A percentile compares a stretch with the other conserved stretches of the same genome.
phyloP scores from a whole-genome alignment of 2,888 invertebrate genomes.

The Eristalis intricaria region DNA sequence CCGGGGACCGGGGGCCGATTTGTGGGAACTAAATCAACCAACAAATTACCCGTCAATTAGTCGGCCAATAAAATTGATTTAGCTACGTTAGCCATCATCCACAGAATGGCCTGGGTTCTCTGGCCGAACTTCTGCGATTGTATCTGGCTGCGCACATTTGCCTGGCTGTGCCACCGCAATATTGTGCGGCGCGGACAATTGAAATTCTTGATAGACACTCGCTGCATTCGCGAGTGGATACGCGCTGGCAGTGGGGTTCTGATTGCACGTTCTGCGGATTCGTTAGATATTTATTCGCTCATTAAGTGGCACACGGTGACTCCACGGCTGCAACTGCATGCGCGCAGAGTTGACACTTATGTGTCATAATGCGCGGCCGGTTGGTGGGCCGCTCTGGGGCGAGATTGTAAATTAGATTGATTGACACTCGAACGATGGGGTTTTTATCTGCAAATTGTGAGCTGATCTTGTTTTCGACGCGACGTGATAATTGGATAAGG shows the following conservation, averaged over 20 bases:
- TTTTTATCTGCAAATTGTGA: background rate
- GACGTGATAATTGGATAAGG: background rate
- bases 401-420: background rate
- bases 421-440: background rate
- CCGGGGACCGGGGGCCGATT: background rate
- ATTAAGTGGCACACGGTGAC: slow-evolving; percentile 49
- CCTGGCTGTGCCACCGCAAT: background rate
- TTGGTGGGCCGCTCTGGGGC: background rate
- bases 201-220: background rate
- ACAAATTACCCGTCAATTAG: slow-evolving; percentile 69
- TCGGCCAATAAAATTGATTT: slow-evolving; percentile 68
- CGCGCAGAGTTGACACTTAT: background rate
- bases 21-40: slow-evolving; percentile 47
- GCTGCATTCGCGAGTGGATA: background rate
- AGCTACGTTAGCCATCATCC: slow-evolving; percentile 50
- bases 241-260: background rate
- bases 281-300: slow-evolving; percentile 59
- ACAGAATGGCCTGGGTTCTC: slow-evolving; percentile 6
- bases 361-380: background rate
- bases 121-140: background rate
- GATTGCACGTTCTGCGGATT: slow-evolving; percentile 50
- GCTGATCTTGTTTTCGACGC: background rate
- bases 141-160: background rate
- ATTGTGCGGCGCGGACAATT: background rate
- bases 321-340: background rate